A percentile compares a stretch with the other conserved stretches of the same genome.
phyloP scores from a whole-genome alignment of 2,113 vertebrate genomes.

The Zapornia atra region DNA sequence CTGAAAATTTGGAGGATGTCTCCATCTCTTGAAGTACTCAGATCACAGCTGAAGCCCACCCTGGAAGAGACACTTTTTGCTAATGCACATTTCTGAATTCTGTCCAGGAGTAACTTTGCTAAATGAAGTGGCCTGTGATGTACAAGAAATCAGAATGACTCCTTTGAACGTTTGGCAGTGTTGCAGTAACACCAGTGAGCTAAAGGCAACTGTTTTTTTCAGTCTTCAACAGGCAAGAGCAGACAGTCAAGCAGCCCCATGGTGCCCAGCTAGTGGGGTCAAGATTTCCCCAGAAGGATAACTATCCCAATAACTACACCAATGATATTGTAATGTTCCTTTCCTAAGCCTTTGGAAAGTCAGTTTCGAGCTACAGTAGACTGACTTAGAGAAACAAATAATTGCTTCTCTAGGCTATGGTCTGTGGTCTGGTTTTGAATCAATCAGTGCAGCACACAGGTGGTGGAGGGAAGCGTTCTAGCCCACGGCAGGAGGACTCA shows the following conservation, averaged over 20 bases:
- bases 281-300: neutral
- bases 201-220: neutral
- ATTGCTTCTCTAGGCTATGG: neutral
- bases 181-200: neutral
- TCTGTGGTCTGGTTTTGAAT: neutral
- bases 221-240: neutral
- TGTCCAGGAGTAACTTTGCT: neutral
- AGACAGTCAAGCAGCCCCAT: neutral
- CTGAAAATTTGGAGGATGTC: neutral
- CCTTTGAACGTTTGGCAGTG: neutral
- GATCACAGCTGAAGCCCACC: neutral
- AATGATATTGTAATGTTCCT: neutral
- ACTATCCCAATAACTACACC: neutral
- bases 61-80: neutral
- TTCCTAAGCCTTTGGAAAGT: neutral
- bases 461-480: neutral
- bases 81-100: neutral
- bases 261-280: neutral
- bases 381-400: neutral
- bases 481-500: neutral
- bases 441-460: slow-evolving; percentile 2
- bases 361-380: neutral
- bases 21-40: neutral
- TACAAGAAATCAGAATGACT: neutral
- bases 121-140: neutral